phyloP scores from a whole-genome alignment of 2,888 invertebrate species.

The Leptarthrus brevirostris region DNA sequence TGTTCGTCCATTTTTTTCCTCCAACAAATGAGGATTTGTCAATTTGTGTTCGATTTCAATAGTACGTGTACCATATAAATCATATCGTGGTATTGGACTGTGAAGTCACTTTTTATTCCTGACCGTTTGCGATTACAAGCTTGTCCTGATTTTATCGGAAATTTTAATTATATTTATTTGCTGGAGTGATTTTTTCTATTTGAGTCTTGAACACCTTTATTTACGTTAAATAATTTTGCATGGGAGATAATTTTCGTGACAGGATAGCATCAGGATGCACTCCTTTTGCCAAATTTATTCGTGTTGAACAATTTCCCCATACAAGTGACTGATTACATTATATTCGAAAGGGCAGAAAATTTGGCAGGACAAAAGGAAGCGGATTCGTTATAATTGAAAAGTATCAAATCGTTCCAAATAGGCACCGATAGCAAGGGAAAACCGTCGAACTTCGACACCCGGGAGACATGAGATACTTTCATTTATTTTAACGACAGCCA shows the following conservation, averaged over 20 bases:
- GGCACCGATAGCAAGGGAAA: neutral
- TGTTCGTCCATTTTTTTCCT: neutral
- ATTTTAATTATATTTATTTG: too few species aligned
- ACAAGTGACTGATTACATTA: neutral
- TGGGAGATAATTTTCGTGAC: neutral
- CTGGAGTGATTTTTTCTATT: too few species aligned
- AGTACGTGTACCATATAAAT: neutral
- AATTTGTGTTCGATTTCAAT: slow-evolving; percentile 18
- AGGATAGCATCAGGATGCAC: neutral
- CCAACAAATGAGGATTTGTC: slow-evolving; percentile 1
- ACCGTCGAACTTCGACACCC: slow-evolving; percentile 24
- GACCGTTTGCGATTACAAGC: too few species aligned
- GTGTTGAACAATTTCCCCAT: neutral
- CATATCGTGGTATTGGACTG: neutral
- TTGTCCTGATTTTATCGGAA: neutral
- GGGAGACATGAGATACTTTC: slow-evolving; percentile 33
- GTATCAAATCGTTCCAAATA: slow-evolving; percentile 7
- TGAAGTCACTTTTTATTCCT: too few species aligned
- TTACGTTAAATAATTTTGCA: neutral
- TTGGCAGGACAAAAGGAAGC: neutral
- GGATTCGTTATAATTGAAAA: slow-evolving; percentile 36
- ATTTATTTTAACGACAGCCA: slow-evolving; percentile 54
- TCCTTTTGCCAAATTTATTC: slow-evolving; percentile 14
- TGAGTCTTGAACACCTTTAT: too few species aligned
- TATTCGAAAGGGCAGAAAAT: neutral